phyloP scores from a whole-genome alignment of 2,888 invertebrate species.

The Catocala fraxini region DNA sequence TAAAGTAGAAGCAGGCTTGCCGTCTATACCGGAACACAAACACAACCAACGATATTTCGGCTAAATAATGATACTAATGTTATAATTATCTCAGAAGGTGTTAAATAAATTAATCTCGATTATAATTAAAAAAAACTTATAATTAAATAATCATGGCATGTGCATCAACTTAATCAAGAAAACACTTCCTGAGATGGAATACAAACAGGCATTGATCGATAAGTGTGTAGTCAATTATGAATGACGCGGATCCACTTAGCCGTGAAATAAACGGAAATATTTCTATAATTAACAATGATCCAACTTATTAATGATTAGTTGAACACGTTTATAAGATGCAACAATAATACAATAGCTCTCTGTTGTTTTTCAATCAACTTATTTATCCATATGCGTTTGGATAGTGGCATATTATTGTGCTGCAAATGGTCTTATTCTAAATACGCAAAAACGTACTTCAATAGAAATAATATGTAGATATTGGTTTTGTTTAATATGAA shows the following conservation, averaged over 20 bases:
- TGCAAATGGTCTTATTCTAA: conserved; percentile 14
- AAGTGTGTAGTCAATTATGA: conserved; percentile 5
- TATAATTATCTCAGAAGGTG: too few relatives aligned
- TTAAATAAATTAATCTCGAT: neutral
- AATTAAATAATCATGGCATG: neutral
- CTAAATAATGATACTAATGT: too few relatives aligned
- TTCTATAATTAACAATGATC: conserved; percentile 14
- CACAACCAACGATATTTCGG: too few relatives aligned
- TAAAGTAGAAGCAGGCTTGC: too few relatives aligned
- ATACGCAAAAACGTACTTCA: neutral
- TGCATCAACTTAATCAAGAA: neutral
- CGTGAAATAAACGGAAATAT: conserved; percentile 15
- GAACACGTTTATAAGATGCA: conserved; percentile 14
- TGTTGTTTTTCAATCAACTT: conserved; percentile 22
- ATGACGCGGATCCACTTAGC: conserved; percentile 13
- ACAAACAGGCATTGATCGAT: neutral
- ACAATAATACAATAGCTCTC: conserved; percentile 28
- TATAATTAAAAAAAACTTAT: neutral
- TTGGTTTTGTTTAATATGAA: too few relatives aligned
- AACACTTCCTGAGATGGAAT: neutral
- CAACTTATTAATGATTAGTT: conserved; percentile 13
- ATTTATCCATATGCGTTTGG: conserved; percentile 14
- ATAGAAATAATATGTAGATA: too few relatives aligned
- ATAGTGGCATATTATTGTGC: conserved; percentile 7
- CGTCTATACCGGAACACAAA: too few relatives aligned